Conservation (phyloP, 2,888 invertebrate genomes). For the Thymelicus sylvestris region DNA sequence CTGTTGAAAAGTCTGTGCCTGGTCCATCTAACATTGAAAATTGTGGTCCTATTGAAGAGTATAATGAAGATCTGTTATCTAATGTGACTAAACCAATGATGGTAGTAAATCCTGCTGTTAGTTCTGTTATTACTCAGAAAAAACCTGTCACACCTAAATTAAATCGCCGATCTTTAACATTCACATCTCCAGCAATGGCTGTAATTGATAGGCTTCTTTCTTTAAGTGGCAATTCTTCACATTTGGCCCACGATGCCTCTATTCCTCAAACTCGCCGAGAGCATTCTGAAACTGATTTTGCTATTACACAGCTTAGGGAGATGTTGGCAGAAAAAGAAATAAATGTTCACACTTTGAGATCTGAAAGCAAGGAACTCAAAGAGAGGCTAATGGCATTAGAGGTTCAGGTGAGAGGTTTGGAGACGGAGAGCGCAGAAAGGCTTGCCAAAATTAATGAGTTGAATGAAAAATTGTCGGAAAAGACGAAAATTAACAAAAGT, state of each 20-base stretch:
- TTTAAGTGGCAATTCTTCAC: conserved; percentile 68
- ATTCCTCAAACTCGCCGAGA: conserved; percentile 55
- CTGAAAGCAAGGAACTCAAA: conserved; percentile 76
- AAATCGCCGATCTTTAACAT: conserved; percentile 72
- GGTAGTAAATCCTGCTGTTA: conserved; percentile 76
- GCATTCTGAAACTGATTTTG: conserved; percentile 66
- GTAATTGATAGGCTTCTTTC: conserved; percentile 80
- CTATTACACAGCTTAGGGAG: conserved; percentile 75
- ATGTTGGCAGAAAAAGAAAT: conserved; percentile 84
- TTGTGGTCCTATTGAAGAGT: conserved; percentile 52
- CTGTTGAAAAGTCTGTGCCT: conserved; percentile 43
- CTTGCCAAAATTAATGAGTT: conserved; percentile 68
- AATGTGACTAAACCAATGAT: conserved; percentile 74
- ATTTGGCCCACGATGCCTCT: conserved; percentile 57
- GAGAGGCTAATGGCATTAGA: conserved; percentile 72
- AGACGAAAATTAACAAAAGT: conserved; percentile 77
- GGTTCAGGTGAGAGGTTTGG: conserved; percentile 67
- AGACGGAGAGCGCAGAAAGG: conserved; percentile 64
- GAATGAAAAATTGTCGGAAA: conserved; percentile 69
- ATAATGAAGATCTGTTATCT: conserved; percentile 58
- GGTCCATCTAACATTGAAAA: conserved; percentile 57
- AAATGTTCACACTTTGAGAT: conserved; percentile 77
- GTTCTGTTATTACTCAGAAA: conserved; percentile 63
- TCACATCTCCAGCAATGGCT: conserved; percentile 80
- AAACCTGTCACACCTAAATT: conserved; percentile 63